Evolutionary conservation across 2,113 vertebrate genomes (phyloP), one percentile per base, ranked within the genome.

Genomic region (Eulacestoma nigropectus): DNA sequence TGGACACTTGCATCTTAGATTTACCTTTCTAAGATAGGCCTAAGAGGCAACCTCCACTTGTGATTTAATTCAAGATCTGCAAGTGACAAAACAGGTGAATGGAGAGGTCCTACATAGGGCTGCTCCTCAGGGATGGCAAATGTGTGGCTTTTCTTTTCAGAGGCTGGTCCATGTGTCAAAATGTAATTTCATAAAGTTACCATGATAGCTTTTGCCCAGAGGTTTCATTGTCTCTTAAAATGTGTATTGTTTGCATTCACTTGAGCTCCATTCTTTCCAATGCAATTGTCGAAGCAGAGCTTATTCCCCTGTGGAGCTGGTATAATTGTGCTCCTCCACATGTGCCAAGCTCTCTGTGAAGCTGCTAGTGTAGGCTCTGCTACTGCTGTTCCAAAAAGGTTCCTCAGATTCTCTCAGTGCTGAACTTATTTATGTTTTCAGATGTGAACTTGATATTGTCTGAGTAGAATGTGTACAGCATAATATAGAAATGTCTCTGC

Each of bases 331-430:
- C 91, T 88, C 49, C 92, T 82, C 82, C 83, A 67, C 47, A 14
- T 13, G 77, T 11, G 0, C 84, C 83, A 53, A 44, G 73, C 76
- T 78, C 89, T 73, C 49, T 76, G 35, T 68, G 69, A 89, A 91
- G 89, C 89, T 97, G 91, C 91, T 94, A 81, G 52, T 29, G 49
- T 65, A 88, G 87, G 84, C 76, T 95, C 93, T 95, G 90, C 82
- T 70, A 27, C 75, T 90, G 80, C 93, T 85, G 41, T 55, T 93
- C 77, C 79, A 55, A 52, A 89, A 91, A 75, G 33, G n/a, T 78
- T 91, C 74, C 52, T 94, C 42, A 25, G 5, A 56, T 76, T 86
- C 37, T 84, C 52, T 86, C 82, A 74, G 20, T 4, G 55, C 68
- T 83, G 69, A 87, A 78, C 52, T 87, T 91, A 65, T 21, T 88